These are phyloP conservation scores for Allobates femoralis DNA, from an alignment of 2,797 vertebrate genomes.

Conservation along the genomic window DNA sequence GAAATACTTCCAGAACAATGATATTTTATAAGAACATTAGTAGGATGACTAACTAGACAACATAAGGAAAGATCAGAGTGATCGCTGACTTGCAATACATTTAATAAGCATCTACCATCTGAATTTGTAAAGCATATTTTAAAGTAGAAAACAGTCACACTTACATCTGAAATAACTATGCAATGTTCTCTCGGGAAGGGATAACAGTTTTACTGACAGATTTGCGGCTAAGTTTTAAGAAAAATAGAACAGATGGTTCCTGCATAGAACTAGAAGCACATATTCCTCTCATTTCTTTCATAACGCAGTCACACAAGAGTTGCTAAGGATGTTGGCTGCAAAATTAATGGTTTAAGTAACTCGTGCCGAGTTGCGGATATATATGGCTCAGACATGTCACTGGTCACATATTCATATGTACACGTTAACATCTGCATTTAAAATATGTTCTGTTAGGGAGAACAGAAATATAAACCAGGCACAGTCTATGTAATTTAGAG, in stretches of 20 bases:
- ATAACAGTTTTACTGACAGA: constrained; percentile 62
- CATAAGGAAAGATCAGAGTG: constrained; percentile 49
- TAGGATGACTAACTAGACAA: constrained; percentile 40
- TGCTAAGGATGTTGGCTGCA: constrained; percentile 30
- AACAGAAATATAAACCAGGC: background rate
- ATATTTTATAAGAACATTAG: constrained; percentile 41
- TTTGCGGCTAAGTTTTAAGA: constrained; percentile 55
- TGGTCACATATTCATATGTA: background rate
- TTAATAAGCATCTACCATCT: constrained; percentile 50
- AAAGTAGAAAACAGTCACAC: constrained; percentile 51
- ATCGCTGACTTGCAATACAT: constrained; percentile 27
- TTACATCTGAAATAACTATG: constrained; percentile 52
- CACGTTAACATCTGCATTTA: background rate
- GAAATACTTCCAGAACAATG: constrained; percentile 28
- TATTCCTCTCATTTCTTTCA: constrained; percentile 54
- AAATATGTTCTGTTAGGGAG: constrained; percentile 4
- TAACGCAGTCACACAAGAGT: constrained; percentile 25
- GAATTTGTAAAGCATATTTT: constrained; percentile 49
- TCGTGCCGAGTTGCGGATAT: background rate
- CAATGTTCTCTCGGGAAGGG: constrained; percentile 52
- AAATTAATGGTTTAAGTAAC: constrained; percentile 39
- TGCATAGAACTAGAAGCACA: constrained; percentile 51
- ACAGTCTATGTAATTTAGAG: background rate
- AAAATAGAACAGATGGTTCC: constrained; percentile 60
- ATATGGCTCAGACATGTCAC: constrained; percentile 19